Base-by-base conservation (phyloP, 2,888 invertebrate species). In the Strigamia crassipes region DNA sequence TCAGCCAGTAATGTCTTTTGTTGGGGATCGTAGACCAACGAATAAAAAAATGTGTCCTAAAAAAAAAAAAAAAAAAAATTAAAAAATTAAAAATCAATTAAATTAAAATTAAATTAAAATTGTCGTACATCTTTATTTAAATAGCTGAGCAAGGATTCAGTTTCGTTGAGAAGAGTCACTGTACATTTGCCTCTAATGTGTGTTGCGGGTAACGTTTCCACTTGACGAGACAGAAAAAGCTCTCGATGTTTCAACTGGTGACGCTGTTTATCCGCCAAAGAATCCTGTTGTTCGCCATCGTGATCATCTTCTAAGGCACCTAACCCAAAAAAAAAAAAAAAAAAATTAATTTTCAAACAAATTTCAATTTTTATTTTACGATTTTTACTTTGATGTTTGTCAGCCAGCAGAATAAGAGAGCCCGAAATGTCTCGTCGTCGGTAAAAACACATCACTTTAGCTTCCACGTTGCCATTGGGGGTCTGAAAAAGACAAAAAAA, bases 381-480 rank as follows among this genome's bases (percentile, higher is more conserved):
- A 12, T 27, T 31, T n/a, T 42, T 82, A 87, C 89, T 87, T 86
- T 98, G 97, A 92, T 99, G 98, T 92, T 97, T 97, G 91, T 99
- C 99, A 86, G 99, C 98, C 89, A 99, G 92, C 90, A 96, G 94
- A 88, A 99, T 95, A 88, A 99, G 92, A 86, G 96, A 95, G 89
- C 94, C 93, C 85, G 99, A 97, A 87, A 99, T 92, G 91, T 99
- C 99, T 89, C 98, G 92, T 90, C 99, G 92, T 90, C 99, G 92
- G 90, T 96, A 99, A 91, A 97, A 99, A 90, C 99, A 98, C 96
- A 98, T 97, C 88, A 99, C 97, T 91, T 98, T 98, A 85, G 98
- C 99, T 90, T 99, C 99, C 86, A 99, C 98, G 91, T 97, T 98
- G 86, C 99, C 99, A 88, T 94, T 95, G 86, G 95, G 93, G 87